Conservation (phyloP, 1,140 invertebrate species). For the Rhizoglyphus robini region DNA sequence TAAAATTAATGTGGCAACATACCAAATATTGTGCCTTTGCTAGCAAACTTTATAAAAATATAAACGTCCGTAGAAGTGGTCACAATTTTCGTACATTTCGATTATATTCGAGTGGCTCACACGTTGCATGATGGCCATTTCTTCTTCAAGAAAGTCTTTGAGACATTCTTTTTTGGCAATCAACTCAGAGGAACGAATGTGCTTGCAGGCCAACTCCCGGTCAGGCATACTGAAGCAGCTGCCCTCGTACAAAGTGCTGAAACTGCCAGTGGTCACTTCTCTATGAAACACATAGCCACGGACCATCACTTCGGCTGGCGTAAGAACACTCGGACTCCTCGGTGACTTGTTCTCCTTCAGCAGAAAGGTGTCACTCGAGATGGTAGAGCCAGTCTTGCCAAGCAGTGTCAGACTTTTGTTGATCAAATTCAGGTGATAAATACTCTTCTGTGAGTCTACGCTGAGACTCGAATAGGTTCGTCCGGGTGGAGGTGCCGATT, state of each 20-base stretch:
- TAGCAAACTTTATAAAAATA: conserved; percentile 23
- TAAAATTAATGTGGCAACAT: neutral
- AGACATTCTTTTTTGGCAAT: no score
- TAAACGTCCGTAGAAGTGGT: conserved; percentile 16
- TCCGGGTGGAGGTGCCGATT: no score
- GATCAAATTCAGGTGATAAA: neutral
- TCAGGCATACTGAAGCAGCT: neutral
- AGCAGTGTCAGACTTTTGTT: neutral
- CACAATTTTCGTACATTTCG: conserved; percentile 20
- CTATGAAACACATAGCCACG: conserved; percentile 5
- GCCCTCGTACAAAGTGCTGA: neutral
- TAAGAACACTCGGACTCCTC: neutral
- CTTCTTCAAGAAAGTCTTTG: neutral
- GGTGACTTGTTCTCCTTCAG: neutral
- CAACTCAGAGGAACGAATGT: neutral
- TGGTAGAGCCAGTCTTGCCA: neutral
- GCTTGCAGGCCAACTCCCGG: neutral
- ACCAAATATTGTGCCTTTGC: neutral
- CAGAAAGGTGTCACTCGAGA: neutral
- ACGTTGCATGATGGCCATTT: neutral
- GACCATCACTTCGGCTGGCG: neutral
- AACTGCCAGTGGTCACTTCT: neutral
- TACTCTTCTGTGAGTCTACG: neutral
- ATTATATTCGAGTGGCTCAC: conserved; percentile 20
- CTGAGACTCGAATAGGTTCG: neutral